Conservation (phyloP, 2,888 invertebrate genomes). For the Lottia gigantea region DNA sequence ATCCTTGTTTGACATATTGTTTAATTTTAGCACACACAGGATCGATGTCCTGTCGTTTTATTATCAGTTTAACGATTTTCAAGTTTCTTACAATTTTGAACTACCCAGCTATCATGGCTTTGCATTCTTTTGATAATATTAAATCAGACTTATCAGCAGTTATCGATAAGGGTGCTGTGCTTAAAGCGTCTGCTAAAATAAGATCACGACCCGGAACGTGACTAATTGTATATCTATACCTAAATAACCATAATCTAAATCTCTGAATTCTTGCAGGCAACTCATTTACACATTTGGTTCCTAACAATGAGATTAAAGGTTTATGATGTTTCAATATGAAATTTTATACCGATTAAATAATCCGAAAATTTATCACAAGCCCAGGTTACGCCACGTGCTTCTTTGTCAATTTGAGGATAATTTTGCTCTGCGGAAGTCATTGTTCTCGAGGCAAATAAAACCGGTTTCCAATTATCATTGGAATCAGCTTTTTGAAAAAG, state of each 20-base stretch:
- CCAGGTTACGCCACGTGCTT: conserved; percentile 17
- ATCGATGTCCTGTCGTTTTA: neutral
- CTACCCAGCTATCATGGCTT: neutral
- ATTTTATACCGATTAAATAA: conserved; percentile 15
- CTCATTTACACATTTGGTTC: conserved; percentile 4
- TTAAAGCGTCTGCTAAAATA: conserved; percentile 23
- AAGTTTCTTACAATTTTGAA: neutral
- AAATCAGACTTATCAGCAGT: neutral
- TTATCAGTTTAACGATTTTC: neutral
- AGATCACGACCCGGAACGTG: conserved; percentile 26
- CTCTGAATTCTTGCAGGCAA: conserved; percentile 24
- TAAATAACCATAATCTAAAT: conserved; percentile 22
- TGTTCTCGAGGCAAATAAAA: neutral
- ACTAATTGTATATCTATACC: conserved; percentile 22
- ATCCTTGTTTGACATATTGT: neutral
- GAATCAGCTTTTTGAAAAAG: neutral
- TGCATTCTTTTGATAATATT: neutral
- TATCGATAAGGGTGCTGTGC: neutral
- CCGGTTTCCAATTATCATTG: neutral
- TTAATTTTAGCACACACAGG: neutral
- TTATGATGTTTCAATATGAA: conserved; percentile 9
- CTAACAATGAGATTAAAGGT: conserved; percentile 3
- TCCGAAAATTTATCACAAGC: conserved; percentile 21
- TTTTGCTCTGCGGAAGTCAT: neutral
- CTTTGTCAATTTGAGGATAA: conserved; percentile 12